phyloP scores from a whole-genome alignment of 1,140 invertebrate species.

The Procambarus virginalis region DNA sequence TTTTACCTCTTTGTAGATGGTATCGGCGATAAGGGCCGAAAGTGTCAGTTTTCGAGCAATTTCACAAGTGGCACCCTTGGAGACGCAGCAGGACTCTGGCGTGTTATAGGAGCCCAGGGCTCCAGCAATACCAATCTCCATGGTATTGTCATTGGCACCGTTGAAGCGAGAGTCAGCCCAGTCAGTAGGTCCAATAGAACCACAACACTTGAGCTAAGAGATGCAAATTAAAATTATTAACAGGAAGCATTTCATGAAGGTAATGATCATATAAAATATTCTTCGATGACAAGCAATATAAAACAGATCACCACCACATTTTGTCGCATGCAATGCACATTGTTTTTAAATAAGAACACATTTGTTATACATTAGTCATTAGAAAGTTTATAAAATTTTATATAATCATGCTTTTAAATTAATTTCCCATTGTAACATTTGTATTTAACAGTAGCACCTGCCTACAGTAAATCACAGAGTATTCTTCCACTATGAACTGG shows the following conservation, averaged over 20 bases:
- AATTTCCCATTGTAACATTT: too few relatives aligned
- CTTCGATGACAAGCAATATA: too few relatives aligned
- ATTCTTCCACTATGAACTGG: too few relatives aligned
- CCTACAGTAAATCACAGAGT: too few relatives aligned
- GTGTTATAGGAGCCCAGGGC: constrained; percentile 75
- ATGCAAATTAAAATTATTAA: neutral
- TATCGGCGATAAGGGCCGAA: constrained; percentile 75
- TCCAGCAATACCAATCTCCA: constrained; percentile 70
- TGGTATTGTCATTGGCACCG: constrained; percentile 71
- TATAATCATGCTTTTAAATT: too few relatives aligned
- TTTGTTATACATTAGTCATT: too few relatives aligned
- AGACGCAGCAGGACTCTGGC: constrained; percentile 78
- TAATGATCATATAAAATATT: neutral
- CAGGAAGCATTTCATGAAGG: neutral
- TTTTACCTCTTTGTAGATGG: constrained; percentile 78
- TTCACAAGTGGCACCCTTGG: constrained; percentile 74
- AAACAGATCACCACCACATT: too few relatives aligned
- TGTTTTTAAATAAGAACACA: too few relatives aligned
- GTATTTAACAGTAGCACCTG: too few relatives aligned
- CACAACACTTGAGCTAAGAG: constrained; percentile 81
- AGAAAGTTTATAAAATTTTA: too few relatives aligned
- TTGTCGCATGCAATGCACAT: too few relatives aligned
- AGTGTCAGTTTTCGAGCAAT: constrained; percentile 75
- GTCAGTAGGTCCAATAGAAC: constrained; percentile 81
- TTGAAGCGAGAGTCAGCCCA: constrained; percentile 82